Conservation (phyloP, 64 coral and sea anemone species). For the Stylophora pistillata region DNA sequence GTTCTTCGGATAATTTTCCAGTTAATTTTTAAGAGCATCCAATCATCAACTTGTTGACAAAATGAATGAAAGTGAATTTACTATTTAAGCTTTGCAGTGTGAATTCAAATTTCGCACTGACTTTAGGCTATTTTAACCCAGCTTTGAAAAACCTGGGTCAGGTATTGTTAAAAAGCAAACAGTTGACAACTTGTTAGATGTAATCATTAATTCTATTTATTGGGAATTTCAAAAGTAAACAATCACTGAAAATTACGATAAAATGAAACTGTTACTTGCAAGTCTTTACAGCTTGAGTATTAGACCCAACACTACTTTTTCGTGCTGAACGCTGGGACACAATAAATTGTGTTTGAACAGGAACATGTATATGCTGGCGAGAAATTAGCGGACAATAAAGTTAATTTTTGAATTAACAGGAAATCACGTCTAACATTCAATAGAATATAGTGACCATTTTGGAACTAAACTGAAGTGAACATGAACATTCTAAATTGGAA, state of each 20-base stretch:
- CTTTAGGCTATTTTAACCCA: neutral
- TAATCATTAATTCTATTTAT: conserved; percentile 25
- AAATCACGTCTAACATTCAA: too few species aligned
- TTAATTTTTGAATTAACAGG: conserved; percentile 3
- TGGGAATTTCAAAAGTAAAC: neutral
- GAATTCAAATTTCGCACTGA: neutral
- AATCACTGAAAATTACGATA: neutral
- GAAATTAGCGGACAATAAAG: conserved; percentile 9
- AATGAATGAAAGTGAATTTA: neutral
- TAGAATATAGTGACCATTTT: too few species aligned
- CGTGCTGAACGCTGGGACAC: conserved; percentile 14
- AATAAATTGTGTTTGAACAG: conserved; percentile 20
- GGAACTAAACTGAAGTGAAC: too few species aligned
- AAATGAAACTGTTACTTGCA: conserved; percentile 33
- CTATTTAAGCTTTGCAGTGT: neutral
- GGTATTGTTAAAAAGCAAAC: neutral
- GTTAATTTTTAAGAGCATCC: conserved; percentile 1
- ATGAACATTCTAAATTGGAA: too few species aligned
- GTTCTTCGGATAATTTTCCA: conserved; percentile 5
- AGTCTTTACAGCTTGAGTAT: conserved; percentile 6
- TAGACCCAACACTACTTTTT: conserved; percentile 1
- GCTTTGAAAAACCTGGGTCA: neutral
- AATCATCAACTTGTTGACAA: neutral
- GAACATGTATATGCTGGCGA: conserved; percentile 4
- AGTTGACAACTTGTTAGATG: conserved; percentile 3